These are phyloP conservation scores for Agelas oroides DNA, from an alignment of 37 sponge, comb jelly and placozoan species.

Conservation along the genomic window DNA sequence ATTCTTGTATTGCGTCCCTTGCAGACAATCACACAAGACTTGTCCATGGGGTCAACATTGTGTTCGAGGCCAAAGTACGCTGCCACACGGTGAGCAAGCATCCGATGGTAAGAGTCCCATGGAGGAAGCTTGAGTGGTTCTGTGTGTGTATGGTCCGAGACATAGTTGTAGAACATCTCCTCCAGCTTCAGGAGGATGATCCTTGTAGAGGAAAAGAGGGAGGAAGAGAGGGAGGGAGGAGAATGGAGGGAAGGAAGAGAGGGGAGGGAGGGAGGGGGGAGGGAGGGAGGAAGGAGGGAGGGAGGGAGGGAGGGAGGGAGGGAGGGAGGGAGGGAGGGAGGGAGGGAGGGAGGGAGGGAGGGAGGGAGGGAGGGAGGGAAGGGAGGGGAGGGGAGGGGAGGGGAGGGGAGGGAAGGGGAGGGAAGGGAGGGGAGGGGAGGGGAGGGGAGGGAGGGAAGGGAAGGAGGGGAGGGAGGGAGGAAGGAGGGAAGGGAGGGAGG, in stretches of 20 bases:
- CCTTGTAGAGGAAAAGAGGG: constrained; percentile 6
- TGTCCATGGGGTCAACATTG: constrained; percentile 86
- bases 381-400: too few relatives aligned
- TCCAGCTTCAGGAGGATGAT: constrained; percentile 77
- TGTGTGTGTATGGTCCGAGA: constrained; percentile 35
- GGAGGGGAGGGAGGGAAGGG: too few relatives aligned
- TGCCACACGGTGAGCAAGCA: constrained; percentile 91
- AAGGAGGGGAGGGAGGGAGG: too few relatives aligned
- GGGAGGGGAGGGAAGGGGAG: too few relatives aligned
- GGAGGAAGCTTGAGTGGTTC: constrained; percentile 78
- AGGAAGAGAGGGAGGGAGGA: background rate
- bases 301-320: too few relatives aligned
- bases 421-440: too few relatives aligned
- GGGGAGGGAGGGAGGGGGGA: too few relatives aligned
- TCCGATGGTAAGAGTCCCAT: constrained; percentile 88
- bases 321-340: too few relatives aligned
- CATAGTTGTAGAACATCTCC: constrained; percentile 72
- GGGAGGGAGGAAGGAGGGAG: too few relatives aligned
- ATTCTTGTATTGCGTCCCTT: constrained; percentile 82
- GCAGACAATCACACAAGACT: constrained; percentile 76
- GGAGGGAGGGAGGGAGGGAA: too few relatives aligned
- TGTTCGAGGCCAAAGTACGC: constrained; percentile 94
- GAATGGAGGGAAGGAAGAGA: background rate
- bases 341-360: too few relatives aligned
- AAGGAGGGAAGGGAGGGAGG: too few relatives aligned